These are phyloP conservation scores for Oncorhynchus nerka DNA, from an alignment of 2,113 vertebrate genomes.

Conservation along the genomic window DNA sequence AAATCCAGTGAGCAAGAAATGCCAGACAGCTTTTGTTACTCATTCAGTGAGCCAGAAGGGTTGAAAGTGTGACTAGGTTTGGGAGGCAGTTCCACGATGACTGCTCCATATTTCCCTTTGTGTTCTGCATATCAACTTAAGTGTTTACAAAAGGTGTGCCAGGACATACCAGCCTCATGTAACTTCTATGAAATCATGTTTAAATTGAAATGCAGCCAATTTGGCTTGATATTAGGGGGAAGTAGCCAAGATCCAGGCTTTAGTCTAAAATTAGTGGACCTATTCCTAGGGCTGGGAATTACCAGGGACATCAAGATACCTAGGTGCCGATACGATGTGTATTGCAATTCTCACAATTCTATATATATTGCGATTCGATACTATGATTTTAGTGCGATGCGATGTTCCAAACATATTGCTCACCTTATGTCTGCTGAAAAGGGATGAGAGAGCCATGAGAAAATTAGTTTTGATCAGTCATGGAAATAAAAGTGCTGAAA, in stretches of 20 bases:
- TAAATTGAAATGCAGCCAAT: not conserved
- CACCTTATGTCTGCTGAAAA: too few relatives aligned
- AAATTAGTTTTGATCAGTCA: too few relatives aligned
- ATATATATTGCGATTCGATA: not conserved
- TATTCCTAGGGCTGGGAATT: too few relatives aligned
- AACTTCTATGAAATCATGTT: conserved; percentile 27
- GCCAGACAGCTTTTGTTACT: conserved; percentile 58
- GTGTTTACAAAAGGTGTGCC: conserved; percentile 40
- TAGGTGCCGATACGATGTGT: too few relatives aligned
- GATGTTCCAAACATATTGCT: too few relatives aligned
- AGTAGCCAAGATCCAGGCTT: not conserved
- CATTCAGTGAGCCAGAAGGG: conserved; percentile 48
- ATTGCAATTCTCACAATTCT: not conserved
- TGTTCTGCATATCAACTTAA: conserved; percentile 41
- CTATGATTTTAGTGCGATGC: too few relatives aligned
- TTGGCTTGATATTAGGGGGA: not conserved
- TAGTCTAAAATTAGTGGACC: not conserved
- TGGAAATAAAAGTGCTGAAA: not conserved
- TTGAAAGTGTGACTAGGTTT: conserved; percentile 35
- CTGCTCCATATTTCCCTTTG: conserved; percentile 41
- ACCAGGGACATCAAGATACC: too few relatives aligned
- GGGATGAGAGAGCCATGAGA: too few relatives aligned
- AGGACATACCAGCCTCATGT: conserved; percentile 25
- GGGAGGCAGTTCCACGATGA: conserved; percentile 43
- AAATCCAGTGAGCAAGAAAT: conserved; percentile 37